Percentiles rank a stretch among this genome's conserved stretches.
These are phyloP conservation scores for Scaptodrosophila lebanonensis DNA, from an alignment of 1,140 invertebrate genomes.

Conservation along the genomic window DNA sequence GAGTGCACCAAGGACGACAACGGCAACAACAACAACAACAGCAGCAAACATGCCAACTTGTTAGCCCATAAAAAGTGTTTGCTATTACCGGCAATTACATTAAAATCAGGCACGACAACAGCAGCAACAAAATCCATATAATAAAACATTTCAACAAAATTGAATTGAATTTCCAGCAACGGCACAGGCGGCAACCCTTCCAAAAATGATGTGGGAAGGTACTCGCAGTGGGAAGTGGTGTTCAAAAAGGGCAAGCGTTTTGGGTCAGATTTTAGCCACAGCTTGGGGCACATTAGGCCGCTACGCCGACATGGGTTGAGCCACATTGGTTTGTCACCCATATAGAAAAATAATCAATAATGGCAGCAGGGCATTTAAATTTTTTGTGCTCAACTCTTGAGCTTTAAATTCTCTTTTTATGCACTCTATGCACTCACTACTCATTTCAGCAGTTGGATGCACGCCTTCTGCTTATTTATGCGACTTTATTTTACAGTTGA, in stretches of 20 bases:
- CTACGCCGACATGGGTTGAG: neutral
- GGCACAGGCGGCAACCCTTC: constrained; percentile 50
- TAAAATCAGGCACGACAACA: constrained; percentile 40
- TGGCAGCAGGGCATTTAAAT: constrained; percentile 41
- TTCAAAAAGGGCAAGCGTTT: constrained; percentile 37
- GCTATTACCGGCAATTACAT: constrained; percentile 55
- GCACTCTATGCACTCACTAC: constrained; percentile 8
- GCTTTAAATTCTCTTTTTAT: constrained; percentile 38
- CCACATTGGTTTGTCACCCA: too few species aligned
- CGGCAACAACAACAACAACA: neutral
- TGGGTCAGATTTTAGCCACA: constrained; percentile 33
- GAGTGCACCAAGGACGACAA: neutral
- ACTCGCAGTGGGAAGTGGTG: neutral
- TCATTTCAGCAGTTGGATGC: too few species aligned
- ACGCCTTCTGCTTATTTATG: too few species aligned
- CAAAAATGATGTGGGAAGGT: too few species aligned
- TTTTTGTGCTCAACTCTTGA: neutral
- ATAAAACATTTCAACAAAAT: constrained; percentile 59
- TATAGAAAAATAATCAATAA: constrained; percentile 19
- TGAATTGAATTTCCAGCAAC: constrained; percentile 49
- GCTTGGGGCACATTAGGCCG: constrained; percentile 34
- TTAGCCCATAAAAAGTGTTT: constrained; percentile 50
- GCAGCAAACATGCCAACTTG: constrained; percentile 33
- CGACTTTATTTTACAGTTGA: constrained; percentile 59
- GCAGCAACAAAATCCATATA: constrained; percentile 44